Evolutionary conservation across 2,113 vertebrate genomes (phyloP).

Genomic region (Gnathonemus echidnorhynchus): DNA sequence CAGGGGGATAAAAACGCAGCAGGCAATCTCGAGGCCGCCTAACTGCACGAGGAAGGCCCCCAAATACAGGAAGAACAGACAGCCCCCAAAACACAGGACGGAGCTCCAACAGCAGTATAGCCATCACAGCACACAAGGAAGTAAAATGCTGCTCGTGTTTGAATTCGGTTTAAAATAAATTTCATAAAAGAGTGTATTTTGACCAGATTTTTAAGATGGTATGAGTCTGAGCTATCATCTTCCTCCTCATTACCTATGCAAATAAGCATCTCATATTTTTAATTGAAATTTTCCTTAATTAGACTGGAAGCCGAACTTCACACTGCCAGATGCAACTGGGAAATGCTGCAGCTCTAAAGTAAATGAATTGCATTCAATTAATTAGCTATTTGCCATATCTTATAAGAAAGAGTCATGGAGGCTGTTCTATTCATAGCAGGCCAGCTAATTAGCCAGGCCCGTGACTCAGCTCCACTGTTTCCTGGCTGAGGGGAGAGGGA

Average conservation of each 20-base stretch:
- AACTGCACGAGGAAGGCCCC: neutral
- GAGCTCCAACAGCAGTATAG: neutral
- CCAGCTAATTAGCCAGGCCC: neutral
- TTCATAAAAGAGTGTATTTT: neutral
- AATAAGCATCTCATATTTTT: neutral
- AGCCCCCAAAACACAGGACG: neutral
- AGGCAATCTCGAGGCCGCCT: neutral
- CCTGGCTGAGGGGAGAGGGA: conserved; percentile 2
- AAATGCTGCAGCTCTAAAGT: neutral
- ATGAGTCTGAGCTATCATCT: neutral
- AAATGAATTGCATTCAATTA: conserved; percentile 6
- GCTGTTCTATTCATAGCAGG: conserved; percentile 3
- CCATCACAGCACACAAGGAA: neutral
- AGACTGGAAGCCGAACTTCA: neutral
- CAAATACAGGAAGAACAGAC: neutral
- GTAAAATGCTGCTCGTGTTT: neutral
- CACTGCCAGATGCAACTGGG: neutral
- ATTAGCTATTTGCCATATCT: neutral
- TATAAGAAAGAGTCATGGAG: neutral
- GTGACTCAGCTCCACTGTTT: neutral
- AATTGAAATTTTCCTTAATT: neutral
- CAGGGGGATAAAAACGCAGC: neutral
- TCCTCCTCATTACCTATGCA: neutral
- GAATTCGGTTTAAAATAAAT: neutral
- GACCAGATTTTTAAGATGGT: neutral